Conservation (phyloP, 2,113 vertebrate species). For the Astur gentilis region DNA sequence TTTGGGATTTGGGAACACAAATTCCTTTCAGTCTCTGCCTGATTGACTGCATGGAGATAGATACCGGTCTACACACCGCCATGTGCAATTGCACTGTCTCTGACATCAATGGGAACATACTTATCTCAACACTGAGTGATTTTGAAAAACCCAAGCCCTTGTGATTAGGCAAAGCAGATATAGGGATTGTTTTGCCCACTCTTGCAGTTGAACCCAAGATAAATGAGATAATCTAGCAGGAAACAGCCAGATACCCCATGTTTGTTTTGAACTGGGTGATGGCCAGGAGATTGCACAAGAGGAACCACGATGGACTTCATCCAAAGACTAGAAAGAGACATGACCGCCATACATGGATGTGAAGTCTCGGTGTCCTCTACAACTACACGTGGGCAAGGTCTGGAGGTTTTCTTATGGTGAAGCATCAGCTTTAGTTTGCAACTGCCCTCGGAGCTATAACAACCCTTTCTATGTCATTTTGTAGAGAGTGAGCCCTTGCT, state of each 20-base stretch:
- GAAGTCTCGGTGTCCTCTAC: neutral
- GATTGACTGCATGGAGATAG: too few species aligned
- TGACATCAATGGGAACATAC: neutral
- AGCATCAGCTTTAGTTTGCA: neutral
- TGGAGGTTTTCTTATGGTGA: neutral
- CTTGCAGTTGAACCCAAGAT: neutral
- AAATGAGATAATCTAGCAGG: neutral
- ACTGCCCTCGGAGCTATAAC: neutral
- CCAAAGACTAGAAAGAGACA: neutral
- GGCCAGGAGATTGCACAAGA: neutral
- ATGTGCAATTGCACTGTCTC: neutral
- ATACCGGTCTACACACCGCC: neutral
- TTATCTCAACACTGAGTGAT: neutral
- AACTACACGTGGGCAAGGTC: neutral
- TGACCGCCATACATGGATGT: rapidly evolving
- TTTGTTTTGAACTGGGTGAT: neutral
- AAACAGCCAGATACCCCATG: neutral
- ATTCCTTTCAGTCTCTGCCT: neutral
- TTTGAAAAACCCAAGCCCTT: neutral
- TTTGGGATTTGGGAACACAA: neutral
- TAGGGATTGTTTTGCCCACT: rapidly evolving
- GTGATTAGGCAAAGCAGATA: neutral
- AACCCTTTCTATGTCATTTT: neutral
- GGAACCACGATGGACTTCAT: neutral
- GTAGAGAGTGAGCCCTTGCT: neutral